Base-by-base conservation (phyloP, 1,140 invertebrate genomes). In the Agraylea sexmaculata region DNA sequence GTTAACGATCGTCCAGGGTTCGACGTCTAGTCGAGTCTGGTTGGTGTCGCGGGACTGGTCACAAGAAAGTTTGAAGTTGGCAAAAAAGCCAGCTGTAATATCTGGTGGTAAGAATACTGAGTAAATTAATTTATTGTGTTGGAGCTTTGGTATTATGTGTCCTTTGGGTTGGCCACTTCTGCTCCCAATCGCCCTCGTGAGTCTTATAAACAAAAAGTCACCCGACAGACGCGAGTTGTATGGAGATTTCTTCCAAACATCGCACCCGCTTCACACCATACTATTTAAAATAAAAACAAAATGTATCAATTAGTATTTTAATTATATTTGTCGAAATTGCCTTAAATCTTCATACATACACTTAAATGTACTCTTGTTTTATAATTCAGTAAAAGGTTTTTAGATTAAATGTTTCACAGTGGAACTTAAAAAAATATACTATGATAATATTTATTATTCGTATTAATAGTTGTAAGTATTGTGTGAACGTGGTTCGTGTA, bases 191-290 rank as follows among this genome's bases (percentile, higher is more conserved):
- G 47, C 43, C 47, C 47, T 49, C 47, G 20, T 30, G 47, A 49
- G 47, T 34, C 47, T 49, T 49, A 49, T 49, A 49, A 49, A 49
- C 47, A 49, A 49, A 49, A 49, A 49, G 43, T 49, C 43, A 21
- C n/a, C n/a, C n/a, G n/a, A n/a, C n/a, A n/a, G n/a, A n/a, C n/a
- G n/a, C n/a, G n/a, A n/a, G n/a, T n/a, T n/a, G n/a, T n/a, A n/a
- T n/a, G n/a, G n/a, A n/a, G n/a, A n/a, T n/a, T n/a, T n/a, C n/a
- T n/a, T n/a, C n/a, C n/a, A n/a, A n/a, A n/a, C n/a, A n/a, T n/a
- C n/a, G n/a, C n/a, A n/a, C n/a, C n/a, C n/a, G n/a, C n/a, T n/a
- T n/a, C n/a, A n/a, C n/a, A n/a, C n/a, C n/a, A n/a, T n/a, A n/a
- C n/a, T n/a, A n/a, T n/a, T n/a, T n/a, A n/a, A n/a, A n/a, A n/a